Evolutionary conservation across 2,113 vertebrate genomes (phyloP), one percentile per base, ranked within the genome.

Genomic region (Nycticebus coucang): DNA sequence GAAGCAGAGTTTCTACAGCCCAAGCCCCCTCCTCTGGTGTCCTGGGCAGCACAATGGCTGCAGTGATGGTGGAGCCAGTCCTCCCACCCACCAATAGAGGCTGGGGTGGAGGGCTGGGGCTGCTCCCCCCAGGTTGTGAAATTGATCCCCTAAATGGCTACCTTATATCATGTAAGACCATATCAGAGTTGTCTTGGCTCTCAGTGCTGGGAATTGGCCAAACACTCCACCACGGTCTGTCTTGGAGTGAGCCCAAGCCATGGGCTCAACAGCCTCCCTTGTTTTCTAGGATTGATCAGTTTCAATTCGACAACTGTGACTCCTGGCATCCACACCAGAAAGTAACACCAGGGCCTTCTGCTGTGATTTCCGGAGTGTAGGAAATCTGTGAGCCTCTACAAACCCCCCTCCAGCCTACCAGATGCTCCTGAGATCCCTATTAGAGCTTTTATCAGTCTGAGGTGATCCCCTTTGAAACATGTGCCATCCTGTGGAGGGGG

Each of bases 281-380:
- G 37, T 98, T 95, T 89, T 80, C 93, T 89, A 95, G 83, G 94
- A 91, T 7, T 96, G 96, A 93, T 89, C 83, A 50, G 37, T 74
- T 96, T 94, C 79, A 72, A n/a, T 78, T 91, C 79, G 80, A 64
- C 85, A 80, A 84, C 37, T 85, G 66, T 35, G 9, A 69, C 26
- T 89, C 86, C 87, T 89, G 64, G 50, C 87, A 74, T 17, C 33
- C 83, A 68, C 4, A 37, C 33, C 41, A 87, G 79, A 87, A 72
- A 84, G 18, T 59, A 78, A 62, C 89, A 66, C 74, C 66, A 81
- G 62, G 79, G 89, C 59, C 35, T 80, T 84, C 83, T 21, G 28
- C 59, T 84, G 30, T n/a, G 66, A 87, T 86, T 79, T 85, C 30
- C 88, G 59, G 2, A 57, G 37, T 57, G 11, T 64, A 62, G n/a